Percentiles rank a stretch among this genome's conserved stretches.
phyloP scores from a whole-genome alignment of 1,140 invertebrate species.

The Aphelenchoides besseyi region DNA sequence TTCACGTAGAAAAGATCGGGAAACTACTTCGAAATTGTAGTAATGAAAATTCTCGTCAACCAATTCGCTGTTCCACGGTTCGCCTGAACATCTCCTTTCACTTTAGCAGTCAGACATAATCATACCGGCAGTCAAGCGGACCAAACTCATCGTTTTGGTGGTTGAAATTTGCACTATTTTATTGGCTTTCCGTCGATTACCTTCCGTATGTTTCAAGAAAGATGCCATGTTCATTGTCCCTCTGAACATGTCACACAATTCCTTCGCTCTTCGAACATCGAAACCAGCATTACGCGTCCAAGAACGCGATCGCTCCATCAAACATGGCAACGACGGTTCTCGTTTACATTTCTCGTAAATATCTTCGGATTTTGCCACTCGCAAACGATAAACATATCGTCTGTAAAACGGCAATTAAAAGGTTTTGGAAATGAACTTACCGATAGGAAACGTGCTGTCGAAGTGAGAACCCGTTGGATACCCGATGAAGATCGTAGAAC shows the following conservation, averaged over 20 bases:
- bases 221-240: conserved; percentile 44
- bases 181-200: no score
- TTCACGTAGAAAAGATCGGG: conserved; percentile 43
- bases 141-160: not conserved
- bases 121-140: not conserved
- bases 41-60: conserved; percentile 48
- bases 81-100: no score
- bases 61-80: conserved; percentile 8
- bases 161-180: no score
- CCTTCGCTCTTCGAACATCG: conserved; percentile 26
- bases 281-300: conserved; percentile 42
- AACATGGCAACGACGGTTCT: conserved; percentile 29
- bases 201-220: conserved; percentile 48
- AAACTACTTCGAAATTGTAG: conserved; percentile 45
- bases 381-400: conserved; percentile 43
- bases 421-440: conserved; percentile 15
- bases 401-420: conserved; percentile 23
- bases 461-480: conserved; percentile 41
- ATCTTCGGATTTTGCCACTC: conserved; percentile 24
- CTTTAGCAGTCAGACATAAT: no score
- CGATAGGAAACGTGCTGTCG: conserved; percentile 36
- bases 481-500: conserved; percentile 36
- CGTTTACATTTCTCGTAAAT: conserved; percentile 23
- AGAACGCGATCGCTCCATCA: conserved; percentile 38
- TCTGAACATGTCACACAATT: conserved; percentile 31